These are phyloP conservation scores for Mirounga angustirostris DNA, from an alignment of 2,113 vertebrate genomes.

Conservation along the genomic window DNA sequence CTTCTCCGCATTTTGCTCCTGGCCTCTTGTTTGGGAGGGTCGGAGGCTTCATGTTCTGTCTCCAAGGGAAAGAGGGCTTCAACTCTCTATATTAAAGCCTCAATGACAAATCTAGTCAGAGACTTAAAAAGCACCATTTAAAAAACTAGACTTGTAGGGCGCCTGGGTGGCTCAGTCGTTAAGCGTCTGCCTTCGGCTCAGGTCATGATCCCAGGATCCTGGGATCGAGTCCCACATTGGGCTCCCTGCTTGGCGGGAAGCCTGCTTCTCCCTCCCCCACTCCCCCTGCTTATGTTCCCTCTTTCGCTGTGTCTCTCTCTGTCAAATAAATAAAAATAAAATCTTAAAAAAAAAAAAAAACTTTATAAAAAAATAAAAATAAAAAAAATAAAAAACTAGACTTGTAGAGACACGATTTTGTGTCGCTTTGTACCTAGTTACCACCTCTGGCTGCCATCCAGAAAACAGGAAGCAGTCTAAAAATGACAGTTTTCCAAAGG, in stretches of 20 bases:
- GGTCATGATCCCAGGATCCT: no score
- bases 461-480: background rate
- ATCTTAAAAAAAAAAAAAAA: no score
- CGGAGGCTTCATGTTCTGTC: background rate
- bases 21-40: background rate
- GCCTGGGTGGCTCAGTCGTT: no score
- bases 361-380: no score
- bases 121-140: constrained; percentile 12
- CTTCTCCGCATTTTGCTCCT: background rate
- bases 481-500: constrained; percentile 37
- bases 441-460: background rate
- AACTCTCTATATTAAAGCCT: background rate
- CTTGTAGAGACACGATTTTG: background rate
- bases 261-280: no score
- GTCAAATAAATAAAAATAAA: no score
- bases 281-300: no score
- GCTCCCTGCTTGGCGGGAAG: no score
- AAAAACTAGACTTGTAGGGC: background rate
- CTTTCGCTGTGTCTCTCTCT: no score
- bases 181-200: no score
- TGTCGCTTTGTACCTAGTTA: background rate
- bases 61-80: background rate
- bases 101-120: constrained; percentile 22
- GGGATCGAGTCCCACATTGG: no score
- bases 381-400: background rate